Conservation (phyloP, 1,140 invertebrate species). For the Chironomus striatipennis region DNA sequence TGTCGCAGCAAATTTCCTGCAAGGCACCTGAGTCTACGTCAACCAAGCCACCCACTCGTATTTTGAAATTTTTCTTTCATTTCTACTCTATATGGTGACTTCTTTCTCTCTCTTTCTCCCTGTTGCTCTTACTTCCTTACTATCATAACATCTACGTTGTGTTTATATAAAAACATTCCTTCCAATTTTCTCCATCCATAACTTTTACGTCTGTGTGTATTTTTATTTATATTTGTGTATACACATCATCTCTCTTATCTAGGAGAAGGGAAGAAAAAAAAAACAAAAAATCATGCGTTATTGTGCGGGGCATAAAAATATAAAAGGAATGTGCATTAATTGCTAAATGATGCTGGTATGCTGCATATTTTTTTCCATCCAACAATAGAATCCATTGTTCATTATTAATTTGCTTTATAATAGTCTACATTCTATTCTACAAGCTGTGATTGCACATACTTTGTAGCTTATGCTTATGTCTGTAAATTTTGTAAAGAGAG, state of each 20-base stretch:
- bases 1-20: not conserved
- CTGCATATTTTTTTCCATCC: not conserved
- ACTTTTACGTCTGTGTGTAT: too few relatives aligned
- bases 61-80: not conserved
- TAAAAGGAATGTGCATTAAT: not conserved
- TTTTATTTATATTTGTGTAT: not conserved
- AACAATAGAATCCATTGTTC: not conserved
- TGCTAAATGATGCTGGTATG: not conserved
- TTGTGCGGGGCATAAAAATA: not conserved
- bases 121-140: not conserved
- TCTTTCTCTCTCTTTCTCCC: not conserved
- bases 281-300: slow-evolving; percentile 3
- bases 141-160: not conserved
- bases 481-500: not conserved
- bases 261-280: not conserved
- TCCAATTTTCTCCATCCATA: too few relatives aligned
- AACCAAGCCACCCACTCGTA: not conserved
- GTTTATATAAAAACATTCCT: too few relatives aligned
- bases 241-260: not conserved
- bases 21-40: slow-evolving; percentile 4
- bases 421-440: too few relatives aligned
- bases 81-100: not conserved
- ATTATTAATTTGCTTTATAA: not conserved
- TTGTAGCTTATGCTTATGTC: not conserved
- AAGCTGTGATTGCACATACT: too few relatives aligned